Evolutionary conservation across 1,140 invertebrate genomes (phyloP), one percentile per base, ranked within the genome.

Genomic region (Ceratina japonica): DNA sequence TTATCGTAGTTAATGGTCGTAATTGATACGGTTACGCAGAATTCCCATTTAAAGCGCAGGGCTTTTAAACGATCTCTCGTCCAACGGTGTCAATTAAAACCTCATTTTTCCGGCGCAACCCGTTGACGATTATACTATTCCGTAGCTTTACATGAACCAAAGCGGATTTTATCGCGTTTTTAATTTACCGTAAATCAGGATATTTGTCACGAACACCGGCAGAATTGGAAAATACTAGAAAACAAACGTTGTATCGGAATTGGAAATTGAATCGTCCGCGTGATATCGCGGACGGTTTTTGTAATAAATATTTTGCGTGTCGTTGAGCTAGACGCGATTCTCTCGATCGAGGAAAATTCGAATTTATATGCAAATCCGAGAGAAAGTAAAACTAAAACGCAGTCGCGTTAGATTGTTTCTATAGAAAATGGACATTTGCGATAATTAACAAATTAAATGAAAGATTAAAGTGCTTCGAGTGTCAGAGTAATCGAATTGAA

Each of bases 341-440:
- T 56, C 24, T 27, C 7, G 22, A 12, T 2, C 10, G 66, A 5
- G 24, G 54, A 27, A 54, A 54, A 31, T 54, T 31, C 49, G 18
- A 69, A 69, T 69, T 54, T 69, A 54, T 54, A 69, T 52, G 66
- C n/a, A 69, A 56, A 69, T 69, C 54, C 22, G 8, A 13, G 22
- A 7, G n/a, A n/a, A n/a, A n/a, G n/a, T n/a, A 31, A 54, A 69
- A 31, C 22, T 3, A 18, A 69, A 31, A 3, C 7, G 16, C 18
- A 52, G 54, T 18, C 5, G 27, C 1, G 51, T 69, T 69, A 52
- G 31, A 5, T 20, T 18, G 5, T 16, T 2, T 10, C 2, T 37
- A 1, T 15, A 16, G n/a, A 10, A n/a, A 27, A 54, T 56, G 15
- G 15, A 54, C 18, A 22, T 27, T 27, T 37, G 0, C 20, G 20